phyloP scores from a whole-genome alignment of 2,113 vertebrate genomes.

The Tetrax tetrax region DNA sequence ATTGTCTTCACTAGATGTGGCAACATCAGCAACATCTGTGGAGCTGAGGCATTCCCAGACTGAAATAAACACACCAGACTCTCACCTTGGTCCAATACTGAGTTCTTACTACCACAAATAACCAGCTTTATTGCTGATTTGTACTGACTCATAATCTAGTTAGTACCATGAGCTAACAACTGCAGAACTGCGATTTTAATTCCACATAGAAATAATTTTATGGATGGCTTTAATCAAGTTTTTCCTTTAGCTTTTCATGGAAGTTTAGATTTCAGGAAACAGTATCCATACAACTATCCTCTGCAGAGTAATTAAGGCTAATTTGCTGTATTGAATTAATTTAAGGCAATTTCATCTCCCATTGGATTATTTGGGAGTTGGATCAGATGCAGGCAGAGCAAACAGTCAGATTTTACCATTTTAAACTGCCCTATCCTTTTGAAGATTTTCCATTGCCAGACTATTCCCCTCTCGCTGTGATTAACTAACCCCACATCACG shows the following conservation, averaged over 20 bases:
- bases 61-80: not conserved
- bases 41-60: not conserved
- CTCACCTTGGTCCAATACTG: not conserved
- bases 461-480: fast-evolving
- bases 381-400: not conserved
- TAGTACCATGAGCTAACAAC: not conserved
- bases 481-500: fast-evolving
- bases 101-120: not conserved
- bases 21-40: not conserved
- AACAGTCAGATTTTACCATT: not conserved
- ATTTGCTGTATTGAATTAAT: not conserved
- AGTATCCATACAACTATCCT: not conserved
- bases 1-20: not conserved
- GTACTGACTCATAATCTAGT: not conserved
- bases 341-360: not conserved
- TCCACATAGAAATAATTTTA: not conserved
- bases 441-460: not conserved
- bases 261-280: not conserved
- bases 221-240: not conserved
- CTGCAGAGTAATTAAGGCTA: not conserved
- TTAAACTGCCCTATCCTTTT: not conserved
- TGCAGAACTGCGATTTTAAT: not conserved
- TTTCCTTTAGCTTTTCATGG: not conserved
- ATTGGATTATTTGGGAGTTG: not conserved
- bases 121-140: not conserved